Conservation (phyloP, 2,113 vertebrate genomes). For the Oncorhynchus mykiss region DNA sequence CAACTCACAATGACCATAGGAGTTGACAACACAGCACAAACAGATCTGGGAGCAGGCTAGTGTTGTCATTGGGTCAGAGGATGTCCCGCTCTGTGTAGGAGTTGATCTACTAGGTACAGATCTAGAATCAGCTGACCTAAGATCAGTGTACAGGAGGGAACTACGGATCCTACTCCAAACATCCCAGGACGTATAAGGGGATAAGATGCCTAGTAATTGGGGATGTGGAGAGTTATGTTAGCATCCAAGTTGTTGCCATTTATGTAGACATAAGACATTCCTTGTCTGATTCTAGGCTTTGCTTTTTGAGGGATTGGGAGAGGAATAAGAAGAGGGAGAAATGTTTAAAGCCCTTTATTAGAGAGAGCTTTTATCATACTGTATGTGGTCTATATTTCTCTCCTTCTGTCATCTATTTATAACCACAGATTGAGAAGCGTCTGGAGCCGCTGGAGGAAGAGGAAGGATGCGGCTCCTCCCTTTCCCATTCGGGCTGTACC, state of each 20-base stretch:
- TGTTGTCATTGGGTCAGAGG: too few relatives aligned
- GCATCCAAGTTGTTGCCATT: neutral
- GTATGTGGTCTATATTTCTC: neutral
- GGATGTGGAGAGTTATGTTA: neutral
- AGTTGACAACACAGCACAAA: too few relatives aligned
- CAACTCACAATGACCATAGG: too few relatives aligned
- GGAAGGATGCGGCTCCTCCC: conserved; percentile 56
- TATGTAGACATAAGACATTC: too few relatives aligned
- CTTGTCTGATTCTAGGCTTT: too few relatives aligned
- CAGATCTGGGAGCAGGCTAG: too few relatives aligned
- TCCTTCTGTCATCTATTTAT: conserved; percentile 41
- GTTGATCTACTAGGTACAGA: too few relatives aligned
- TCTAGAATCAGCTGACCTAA: too few relatives aligned
- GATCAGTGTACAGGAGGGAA: neutral
- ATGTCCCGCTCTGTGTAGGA: too few relatives aligned
- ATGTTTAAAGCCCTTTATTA: neutral
- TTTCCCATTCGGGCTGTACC: conserved; percentile 78
- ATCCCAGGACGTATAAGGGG: neutral
- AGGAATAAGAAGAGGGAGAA: neutral
- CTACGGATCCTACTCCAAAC: neutral
- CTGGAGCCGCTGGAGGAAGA: conserved; percentile 73
- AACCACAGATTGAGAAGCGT: conserved; percentile 83
- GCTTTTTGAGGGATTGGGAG: neutral
- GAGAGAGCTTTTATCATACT: neutral
- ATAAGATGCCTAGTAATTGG: neutral